Base-by-base conservation (phyloP, 2,113 vertebrate species). In the Plotosus lineatus region DNA sequence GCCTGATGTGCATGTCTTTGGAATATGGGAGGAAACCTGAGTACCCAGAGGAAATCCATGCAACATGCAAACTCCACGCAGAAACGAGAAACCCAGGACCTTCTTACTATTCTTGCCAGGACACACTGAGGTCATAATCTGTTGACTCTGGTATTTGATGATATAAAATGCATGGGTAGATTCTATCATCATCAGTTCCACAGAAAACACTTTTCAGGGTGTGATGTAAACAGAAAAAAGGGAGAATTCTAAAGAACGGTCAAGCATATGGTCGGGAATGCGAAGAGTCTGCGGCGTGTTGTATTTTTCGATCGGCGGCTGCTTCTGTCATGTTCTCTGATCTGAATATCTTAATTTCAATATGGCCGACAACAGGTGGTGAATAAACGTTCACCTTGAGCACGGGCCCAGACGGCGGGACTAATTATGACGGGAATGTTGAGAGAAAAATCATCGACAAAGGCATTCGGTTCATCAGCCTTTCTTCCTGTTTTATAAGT, bases 361-460 rank as follows among this genome's bases (percentile, higher is more conserved):
- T 50, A 71, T 48, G 68, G 68, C 68, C 15, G 68, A 48, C n/a
- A 26, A 31, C 46, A 51, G 69, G 69, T 73, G 69, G 69, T 10
- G 42, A 71, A 44, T 44, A 44, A 68, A 44, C 40, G 26, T 14
- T n/a, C 28, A 73, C 46, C 46, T 73, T 23, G 31, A 36, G 48
- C 4, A 17, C 21, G 11, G 1, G 17, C 50, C 5, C 10, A 19
- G 46, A 21, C 26, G 12, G 68, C 68, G 31, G 68, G 44, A n/a
- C 26, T 0, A 8, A 5, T 66, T 66, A 66, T 6, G 38, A 3
- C 1, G 2, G 9, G 28, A 51, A 12, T 36, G 28, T 36, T 36
- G 31, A 51, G 69, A 36, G 17, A 11, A 50, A 72, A 33, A 33
- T 8, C n/a, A 0, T 15, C 6, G 12, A 6, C 23, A 6, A 50